phyloP scores from a whole-genome alignment of 2,888 invertebrate species.

The Ferrisia virgata region DNA sequence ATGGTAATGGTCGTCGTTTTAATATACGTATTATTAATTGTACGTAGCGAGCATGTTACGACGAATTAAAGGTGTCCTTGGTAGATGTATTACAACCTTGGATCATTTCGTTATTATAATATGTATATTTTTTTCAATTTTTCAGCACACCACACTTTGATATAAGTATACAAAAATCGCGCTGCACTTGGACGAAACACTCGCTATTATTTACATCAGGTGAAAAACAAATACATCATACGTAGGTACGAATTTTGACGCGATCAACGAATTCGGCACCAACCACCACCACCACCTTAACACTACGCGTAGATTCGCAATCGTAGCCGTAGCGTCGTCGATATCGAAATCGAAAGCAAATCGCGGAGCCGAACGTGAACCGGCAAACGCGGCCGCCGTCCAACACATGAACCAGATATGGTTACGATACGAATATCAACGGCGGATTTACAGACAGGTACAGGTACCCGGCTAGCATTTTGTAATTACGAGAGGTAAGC shows the following conservation, averaged over 20 bases:
- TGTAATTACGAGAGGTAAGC: slow-evolving; percentile 37
- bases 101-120: too few relatives aligned
- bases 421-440: slow-evolving; percentile 34
- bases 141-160: neutral
- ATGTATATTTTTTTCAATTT: neutral
- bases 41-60: neutral
- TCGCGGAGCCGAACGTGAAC: slow-evolving; percentile 10
- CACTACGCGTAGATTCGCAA: neutral
- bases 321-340: neutral
- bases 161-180: neutral
- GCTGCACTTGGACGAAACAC: neutral
- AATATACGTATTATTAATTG: neutral
- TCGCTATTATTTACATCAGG: too few relatives aligned
- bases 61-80: neutral
- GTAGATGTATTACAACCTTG: slow-evolving; percentile 16
- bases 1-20: neutral
- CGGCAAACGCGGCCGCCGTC: neutral
- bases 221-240: neutral
- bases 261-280: neutral
- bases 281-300: neutral
- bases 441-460: slow-evolving; percentile 44
- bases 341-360: slow-evolving; percentile 36
- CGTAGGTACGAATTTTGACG: neutral
- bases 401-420: slow-evolving; percentile 44
- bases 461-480: slow-evolving; percentile 41